Conservation (phyloP, 2,888 invertebrate genomes). For the Loripinus fragilis region DNA sequence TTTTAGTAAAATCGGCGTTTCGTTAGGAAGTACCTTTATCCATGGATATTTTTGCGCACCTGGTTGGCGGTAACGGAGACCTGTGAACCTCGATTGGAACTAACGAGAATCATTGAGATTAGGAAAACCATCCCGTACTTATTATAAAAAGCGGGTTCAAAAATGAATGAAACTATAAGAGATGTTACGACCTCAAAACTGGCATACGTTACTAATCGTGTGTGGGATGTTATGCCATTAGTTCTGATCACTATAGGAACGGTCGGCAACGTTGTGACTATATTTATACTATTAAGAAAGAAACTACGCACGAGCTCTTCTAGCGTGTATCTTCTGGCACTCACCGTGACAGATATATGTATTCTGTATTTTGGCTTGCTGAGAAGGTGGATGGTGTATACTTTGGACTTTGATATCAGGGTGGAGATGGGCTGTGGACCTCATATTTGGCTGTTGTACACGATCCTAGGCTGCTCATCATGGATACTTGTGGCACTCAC, state of each 20-base stretch:
- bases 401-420: not conserved
- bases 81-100: too few relatives aligned
- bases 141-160: too few relatives aligned
- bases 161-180: not conserved
- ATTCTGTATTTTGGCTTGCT: not conserved
- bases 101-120: too few relatives aligned
- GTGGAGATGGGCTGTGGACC: slow-evolving; percentile 4
- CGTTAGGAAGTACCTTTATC: too few relatives aligned
- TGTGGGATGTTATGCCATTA: not conserved
- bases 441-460: slow-evolving; percentile 13
- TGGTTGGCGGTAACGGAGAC: too few relatives aligned
- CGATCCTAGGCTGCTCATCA: not conserved
- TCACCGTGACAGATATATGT: not conserved
- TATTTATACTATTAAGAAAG: not conserved
- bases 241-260: not conserved
- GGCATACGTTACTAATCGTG: not conserved
- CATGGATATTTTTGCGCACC: too few relatives aligned
- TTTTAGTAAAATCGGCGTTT: too few relatives aligned
- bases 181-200: not conserved
- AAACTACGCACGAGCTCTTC: not conserved
- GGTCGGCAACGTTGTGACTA: not conserved
- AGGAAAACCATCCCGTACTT: too few relatives aligned
- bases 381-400: not conserved
- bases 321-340: not conserved
- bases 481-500: slow-evolving; percentile 3